Evolutionary conservation across 2,797 vertebrate genomes (phyloP).

Genomic region (Somateria mollissima): DNA sequence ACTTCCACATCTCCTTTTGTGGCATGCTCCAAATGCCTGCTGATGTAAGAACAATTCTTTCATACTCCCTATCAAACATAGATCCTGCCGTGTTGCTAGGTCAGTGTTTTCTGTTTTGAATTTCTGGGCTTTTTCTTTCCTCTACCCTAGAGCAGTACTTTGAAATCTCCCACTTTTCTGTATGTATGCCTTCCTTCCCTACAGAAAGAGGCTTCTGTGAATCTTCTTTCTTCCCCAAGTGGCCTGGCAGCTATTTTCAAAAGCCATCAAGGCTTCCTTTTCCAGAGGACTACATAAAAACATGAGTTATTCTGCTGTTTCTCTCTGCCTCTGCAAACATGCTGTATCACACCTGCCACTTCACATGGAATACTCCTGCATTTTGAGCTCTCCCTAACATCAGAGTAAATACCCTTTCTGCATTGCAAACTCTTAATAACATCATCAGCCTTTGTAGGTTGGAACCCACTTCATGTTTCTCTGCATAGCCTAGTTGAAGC

Average conservation of each 20-base stretch:
- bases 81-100: background rate
- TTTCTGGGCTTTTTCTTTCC: slow-evolving; percentile 3
- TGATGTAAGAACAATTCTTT: background rate
- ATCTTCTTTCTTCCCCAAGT: background rate
- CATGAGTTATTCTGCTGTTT: background rate
- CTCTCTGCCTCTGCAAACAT: background rate
- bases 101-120: background rate
- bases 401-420: background rate
- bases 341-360: background rate
- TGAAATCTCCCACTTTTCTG: background rate
- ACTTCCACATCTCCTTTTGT: background rate
- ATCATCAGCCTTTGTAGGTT: background rate
- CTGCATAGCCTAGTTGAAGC: fast-evolving
- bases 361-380: background rate
- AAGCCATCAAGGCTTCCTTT: background rate
- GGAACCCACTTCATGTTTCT: background rate
- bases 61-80: background rate
- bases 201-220: background rate
- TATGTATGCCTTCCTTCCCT: background rate
- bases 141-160: background rate
- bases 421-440: background rate
- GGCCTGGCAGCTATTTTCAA: background rate
- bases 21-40: background rate
- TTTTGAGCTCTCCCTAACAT: background rate
- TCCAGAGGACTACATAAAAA: background rate